phyloP scores from a whole-genome alignment of 2,113 vertebrate species.

The Grantiella picta region DNA sequence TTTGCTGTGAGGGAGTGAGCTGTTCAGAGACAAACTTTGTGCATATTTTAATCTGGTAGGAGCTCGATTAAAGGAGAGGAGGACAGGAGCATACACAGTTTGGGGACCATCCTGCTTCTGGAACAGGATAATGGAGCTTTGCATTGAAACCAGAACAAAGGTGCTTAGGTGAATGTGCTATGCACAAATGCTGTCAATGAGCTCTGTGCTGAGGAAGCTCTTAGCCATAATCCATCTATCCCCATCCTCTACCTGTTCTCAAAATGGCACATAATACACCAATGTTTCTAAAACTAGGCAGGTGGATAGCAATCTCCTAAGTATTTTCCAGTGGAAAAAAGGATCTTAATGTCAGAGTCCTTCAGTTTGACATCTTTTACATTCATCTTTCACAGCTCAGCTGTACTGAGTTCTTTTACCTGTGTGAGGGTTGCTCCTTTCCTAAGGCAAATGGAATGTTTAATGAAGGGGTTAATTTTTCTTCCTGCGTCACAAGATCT shows the following conservation, averaged over 20 bases:
- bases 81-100: not conserved
- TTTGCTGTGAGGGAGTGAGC: not conserved
- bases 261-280: not conserved
- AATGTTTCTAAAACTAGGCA: not conserved
- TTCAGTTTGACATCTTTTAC: not conserved
- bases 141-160: not conserved
- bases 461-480: not conserved
- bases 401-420: not conserved
- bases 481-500: not conserved
- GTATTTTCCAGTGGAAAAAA: not conserved
- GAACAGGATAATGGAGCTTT: not conserved
- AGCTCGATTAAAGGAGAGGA: not conserved
- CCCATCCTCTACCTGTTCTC: not conserved
- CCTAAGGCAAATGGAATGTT: not conserved
- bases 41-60: not conserved
- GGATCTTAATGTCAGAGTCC: not conserved
- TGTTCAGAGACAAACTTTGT: conserved; percentile 11
- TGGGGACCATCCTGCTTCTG: not conserved
- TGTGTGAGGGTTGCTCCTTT: not conserved
- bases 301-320: not conserved
- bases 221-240: not conserved
- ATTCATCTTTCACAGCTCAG: not conserved
- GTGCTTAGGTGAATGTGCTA: not conserved
- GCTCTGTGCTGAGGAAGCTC: not conserved
- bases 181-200: not conserved